Evolutionary conservation across 2,113 vertebrate species (phyloP).

Genomic region (Psammodynastes pulverulentus): DNA sequence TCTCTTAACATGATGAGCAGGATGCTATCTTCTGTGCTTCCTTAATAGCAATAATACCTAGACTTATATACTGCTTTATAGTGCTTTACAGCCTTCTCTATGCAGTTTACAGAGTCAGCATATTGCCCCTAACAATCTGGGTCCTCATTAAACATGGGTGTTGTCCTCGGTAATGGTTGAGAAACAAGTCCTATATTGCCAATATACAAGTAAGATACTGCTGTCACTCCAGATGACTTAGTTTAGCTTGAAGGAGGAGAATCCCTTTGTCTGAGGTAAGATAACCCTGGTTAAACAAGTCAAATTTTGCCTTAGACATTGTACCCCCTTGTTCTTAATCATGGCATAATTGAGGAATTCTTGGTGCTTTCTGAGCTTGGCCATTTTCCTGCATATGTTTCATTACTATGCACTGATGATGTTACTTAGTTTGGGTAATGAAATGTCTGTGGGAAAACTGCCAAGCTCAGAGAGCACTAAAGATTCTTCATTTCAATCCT

Average conservation of each 20-base stretch:
- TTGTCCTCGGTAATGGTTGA: not conserved
- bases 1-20: not conserved
- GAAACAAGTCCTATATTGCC: not conserved
- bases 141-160: too few relatives aligned
- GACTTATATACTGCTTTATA: too few relatives aligned
- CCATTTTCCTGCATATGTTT: not conserved
- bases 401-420: not conserved
- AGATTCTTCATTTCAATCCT: not conserved
- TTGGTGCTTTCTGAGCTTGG: not conserved
- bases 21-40: not conserved
- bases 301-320: not conserved
- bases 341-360: not conserved
- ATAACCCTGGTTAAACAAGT: not conserved
- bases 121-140: too few relatives aligned
- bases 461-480: not conserved
- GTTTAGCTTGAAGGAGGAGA: not conserved
- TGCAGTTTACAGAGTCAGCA: too few relatives aligned
- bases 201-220: not conserved
- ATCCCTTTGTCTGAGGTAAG: not conserved
- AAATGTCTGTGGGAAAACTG: not conserved
- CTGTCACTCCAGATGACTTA: not conserved
- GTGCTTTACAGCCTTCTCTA: too few relatives aligned
- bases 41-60: too few relatives aligned
- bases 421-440: not conserved
- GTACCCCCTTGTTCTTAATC: not conserved